A percentile compares a stretch with the other conserved stretches of the same genome.
Evolutionary conservation across 53 echinoderm and acorn worm species (phyloP).

Genomic region (Holothuria scabra): DNA sequence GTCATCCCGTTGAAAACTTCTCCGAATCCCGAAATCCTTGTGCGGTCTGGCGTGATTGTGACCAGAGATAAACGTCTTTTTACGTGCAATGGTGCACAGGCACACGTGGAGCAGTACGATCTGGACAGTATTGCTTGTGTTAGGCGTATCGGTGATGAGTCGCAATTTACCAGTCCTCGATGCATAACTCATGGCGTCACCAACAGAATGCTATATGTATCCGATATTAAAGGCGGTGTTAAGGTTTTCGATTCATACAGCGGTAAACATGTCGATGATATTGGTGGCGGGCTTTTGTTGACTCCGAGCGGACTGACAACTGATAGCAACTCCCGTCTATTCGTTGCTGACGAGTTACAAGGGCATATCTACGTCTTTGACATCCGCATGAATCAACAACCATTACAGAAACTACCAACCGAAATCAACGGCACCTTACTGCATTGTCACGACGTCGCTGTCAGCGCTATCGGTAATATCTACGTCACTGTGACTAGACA

Average conservation of each 20-base stretch:
- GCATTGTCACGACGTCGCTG: conserved; percentile 5
- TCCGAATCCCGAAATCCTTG: not conserved
- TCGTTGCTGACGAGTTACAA: conserved; percentile 25
- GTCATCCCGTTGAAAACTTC: not conserved
- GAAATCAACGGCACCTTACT: not conserved
- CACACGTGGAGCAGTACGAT: not conserved
- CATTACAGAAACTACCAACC: not conserved
- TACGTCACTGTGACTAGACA: conserved; percentile 7
- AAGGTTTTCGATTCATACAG: conserved; percentile 8
- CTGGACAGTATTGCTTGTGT: not conserved
- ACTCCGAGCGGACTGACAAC: conserved; percentile 25
- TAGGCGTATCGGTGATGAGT: not conserved
- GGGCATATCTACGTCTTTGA: conserved; percentile 16
- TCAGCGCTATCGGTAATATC: not conserved
- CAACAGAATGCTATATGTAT: not conserved
- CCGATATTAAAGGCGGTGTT: conserved; percentile 20
- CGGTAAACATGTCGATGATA: not conserved
- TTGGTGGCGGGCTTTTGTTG: not conserved
- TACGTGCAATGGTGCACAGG: conserved; percentile 1
- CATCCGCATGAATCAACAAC: conserved; percentile 1
- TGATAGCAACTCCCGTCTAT: not conserved
- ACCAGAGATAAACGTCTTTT: not conserved
- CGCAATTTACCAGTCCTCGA: not conserved
- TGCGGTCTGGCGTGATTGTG: not conserved
- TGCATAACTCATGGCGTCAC: not conserved